A percentile compares a stretch with the other conserved stretches of the same genome.
These are phyloP conservation scores for Eupelmus urozonus DNA, from an alignment of 2,888 invertebrate species.

Conservation along the genomic window DNA sequence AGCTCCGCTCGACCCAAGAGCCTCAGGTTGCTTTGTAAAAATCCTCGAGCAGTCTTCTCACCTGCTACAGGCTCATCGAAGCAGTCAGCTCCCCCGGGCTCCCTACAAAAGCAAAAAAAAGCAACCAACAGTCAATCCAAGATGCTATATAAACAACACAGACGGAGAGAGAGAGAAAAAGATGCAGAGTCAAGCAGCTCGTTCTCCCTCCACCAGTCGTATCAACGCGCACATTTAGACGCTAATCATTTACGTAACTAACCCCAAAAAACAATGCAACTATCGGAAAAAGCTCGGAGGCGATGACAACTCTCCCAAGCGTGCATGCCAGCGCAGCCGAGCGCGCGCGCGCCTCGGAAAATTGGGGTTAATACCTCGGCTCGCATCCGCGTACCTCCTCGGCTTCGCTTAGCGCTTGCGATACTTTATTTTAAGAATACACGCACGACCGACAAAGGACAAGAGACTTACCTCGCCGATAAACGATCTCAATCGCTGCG, in stretches of 20 bases:
- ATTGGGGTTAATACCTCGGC: slow-evolving; percentile 1
- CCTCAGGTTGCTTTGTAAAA: no score
- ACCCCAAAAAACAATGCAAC: slow-evolving; percentile 11
- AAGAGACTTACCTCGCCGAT: neutral
- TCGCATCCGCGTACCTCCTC: neutral
- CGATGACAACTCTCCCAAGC: neutral
- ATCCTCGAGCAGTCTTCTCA: neutral
- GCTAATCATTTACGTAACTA: slow-evolving; percentile 37
- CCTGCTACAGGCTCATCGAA: slow-evolving; percentile 8
- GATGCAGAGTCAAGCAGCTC: neutral
- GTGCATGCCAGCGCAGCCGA: neutral
- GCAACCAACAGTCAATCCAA: neutral
- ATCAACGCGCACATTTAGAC: neutral
- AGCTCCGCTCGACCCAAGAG: neutral
- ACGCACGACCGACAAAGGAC: no score
- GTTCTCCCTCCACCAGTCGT: neutral
- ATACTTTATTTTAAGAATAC: no score
- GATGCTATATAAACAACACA: neutral
- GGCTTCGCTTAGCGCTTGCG: no score
- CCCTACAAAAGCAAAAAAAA: neutral
- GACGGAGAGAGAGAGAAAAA: neutral
- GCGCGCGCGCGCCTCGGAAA: neutral
- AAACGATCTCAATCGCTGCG: neutral
- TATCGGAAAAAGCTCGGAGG: neutral
- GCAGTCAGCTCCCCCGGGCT: neutral